Conservation (phyloP, 2,113 vertebrate genomes). For the Chamaea fasciata region DNA sequence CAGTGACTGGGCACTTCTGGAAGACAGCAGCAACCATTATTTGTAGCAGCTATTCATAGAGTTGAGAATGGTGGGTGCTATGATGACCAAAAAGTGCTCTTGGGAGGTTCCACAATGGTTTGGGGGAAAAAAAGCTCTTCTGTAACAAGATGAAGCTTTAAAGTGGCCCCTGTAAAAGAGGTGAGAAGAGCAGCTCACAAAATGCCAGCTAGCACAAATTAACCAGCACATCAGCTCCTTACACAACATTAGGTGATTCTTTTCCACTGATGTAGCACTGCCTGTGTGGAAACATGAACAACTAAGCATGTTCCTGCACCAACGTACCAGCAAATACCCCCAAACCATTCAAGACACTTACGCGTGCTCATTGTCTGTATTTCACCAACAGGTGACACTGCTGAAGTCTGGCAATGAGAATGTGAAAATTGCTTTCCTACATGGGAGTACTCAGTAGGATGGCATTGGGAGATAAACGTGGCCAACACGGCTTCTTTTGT, state of each 20-base stretch:
- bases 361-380: rapidly evolving
- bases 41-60: neutral
- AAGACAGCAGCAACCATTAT: constrained; percentile 15
- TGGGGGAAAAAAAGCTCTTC: neutral
- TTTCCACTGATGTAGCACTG: neutral
- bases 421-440: neutral
- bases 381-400: neutral
- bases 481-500: neutral
- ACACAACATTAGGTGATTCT: neutral
- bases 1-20: neutral
- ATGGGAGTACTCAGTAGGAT: neutral
- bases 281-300: neutral
- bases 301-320: neutral
- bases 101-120: neutral
- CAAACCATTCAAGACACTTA: neutral
- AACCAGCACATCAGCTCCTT: neutral
- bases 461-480: rapidly evolving
- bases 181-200: neutral
- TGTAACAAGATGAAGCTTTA: neutral
- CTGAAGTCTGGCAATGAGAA: neutral
- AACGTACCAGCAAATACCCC: neutral
- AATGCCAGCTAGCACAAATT: neutral
- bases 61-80: neutral
- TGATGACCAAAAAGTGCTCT: constrained; percentile 7
- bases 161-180: neutral